Evolutionary conservation across 2,888 invertebrate species (phyloP).

Genomic region (Lasioglossum pauxillum): DNA sequence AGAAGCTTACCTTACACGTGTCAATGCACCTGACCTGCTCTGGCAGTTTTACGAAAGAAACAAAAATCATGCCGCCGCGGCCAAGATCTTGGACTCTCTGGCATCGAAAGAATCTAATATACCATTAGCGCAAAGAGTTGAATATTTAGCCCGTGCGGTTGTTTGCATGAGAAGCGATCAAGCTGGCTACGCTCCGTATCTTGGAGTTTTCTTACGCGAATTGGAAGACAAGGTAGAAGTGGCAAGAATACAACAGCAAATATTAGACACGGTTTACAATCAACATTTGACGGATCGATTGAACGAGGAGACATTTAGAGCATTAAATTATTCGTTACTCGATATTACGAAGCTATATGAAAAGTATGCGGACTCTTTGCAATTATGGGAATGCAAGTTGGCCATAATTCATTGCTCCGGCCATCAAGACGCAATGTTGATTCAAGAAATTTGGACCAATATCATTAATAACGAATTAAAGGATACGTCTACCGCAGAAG

Average conservation of each 20-base stretch:
- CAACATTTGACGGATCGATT: slow-evolving; percentile 78
- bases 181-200: slow-evolving; percentile 89
- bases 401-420: slow-evolving; percentile 98
- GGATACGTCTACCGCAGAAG: slow-evolving; percentile 85
- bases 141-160: slow-evolving; percentile 96
- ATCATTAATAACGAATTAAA: slow-evolving; percentile 89
- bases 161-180: slow-evolving; percentile 97
- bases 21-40: slow-evolving; percentile 85
- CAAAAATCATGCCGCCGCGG: slow-evolving; percentile 96
- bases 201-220: slow-evolving; percentile 93
- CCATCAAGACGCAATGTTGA: slow-evolving; percentile 93
- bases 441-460: slow-evolving; percentile 96
- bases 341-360: slow-evolving; percentile 96
- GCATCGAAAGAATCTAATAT: slow-evolving; percentile 91
- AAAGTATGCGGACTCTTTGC: slow-evolving; percentile 95
- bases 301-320: slow-evolving; percentile 87
- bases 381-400: slow-evolving; percentile 96
- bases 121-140: slow-evolving; percentile 92
- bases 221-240: slow-evolving; percentile 97
- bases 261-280: slow-evolving; percentile 88
- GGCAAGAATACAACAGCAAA: slow-evolving; percentile 91
- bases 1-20: slow-evolving; percentile 89
- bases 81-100: slow-evolving; percentile 94
- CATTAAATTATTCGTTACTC: slow-evolving; percentile 91
- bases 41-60: slow-evolving; percentile 99